Base-by-base conservation (phyloP, 2,888 invertebrate species). In the Malthinus flaveolus region DNA sequence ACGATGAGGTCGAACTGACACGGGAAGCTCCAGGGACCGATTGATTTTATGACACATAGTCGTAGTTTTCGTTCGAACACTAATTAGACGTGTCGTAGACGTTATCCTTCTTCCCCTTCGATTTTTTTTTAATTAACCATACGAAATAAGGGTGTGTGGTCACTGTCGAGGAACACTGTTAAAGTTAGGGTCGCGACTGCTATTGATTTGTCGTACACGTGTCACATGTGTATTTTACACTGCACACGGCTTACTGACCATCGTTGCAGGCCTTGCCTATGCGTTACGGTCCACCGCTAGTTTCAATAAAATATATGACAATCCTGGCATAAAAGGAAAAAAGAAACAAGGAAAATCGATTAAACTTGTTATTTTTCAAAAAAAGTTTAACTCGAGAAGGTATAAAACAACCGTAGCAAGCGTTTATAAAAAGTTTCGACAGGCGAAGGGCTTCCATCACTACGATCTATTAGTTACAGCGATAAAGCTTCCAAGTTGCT, bases 121-220 rank as follows among this genome's bases (percentile, higher is more conserved):
- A 8, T 7, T 39, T 11, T 12, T 7, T 39, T 39, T 36, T 10
- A 36, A 36, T 11, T 5, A 9, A 4, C 9, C 12, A 39, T 11
- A 39, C 73, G 71, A 74, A 75, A 74, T 71, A 74, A 73, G 68
- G 67, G 71, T 69, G 67, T 70, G 71, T 65, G 68, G 68, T 65
- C 64, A 63, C 63, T 64, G 57, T 63, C 64, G 64, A 66, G 62
- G 56, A 62, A 63, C 64, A 64, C 63, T 65, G 62, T 66, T 63
- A 64, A 59, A 57, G 60, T 46, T 59, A 50, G 73, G 72, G 71
- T 71, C 69, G 71, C 68, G 67, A 69, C 68, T 67, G 71, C 72
- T 76, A 76, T 76, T 75, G 75, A 76, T 76, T 75, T 73, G 74
- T 74, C 69, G 71, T 71, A 75, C 75, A 75, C 72, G 67, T 71